Percentiles rank a stretch among this genome's conserved stretches.
Conservation (phyloP, 2,888 invertebrate genomes). For the Sicus ferrugineus region DNA sequence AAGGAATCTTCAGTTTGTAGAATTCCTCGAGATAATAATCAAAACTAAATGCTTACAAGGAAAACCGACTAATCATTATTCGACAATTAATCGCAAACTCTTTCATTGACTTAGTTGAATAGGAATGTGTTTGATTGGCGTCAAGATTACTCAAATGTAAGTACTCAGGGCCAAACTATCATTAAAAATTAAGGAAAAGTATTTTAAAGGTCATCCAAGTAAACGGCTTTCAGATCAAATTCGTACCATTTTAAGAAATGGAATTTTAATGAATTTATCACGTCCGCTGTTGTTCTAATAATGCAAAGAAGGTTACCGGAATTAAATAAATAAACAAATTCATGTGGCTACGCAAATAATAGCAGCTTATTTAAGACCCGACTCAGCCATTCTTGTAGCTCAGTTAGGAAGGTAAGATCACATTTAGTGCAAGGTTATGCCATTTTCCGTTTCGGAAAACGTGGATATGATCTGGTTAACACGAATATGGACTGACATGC, state of each 20-base stretch:
- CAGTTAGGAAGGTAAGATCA: slow-evolving; percentile 13
- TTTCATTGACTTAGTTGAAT: neutral
- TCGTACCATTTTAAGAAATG: neutral
- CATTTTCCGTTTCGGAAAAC: neutral
- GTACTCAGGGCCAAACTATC: too few relatives aligned
- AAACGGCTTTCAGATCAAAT: neutral
- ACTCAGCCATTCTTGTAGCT: too few relatives aligned
- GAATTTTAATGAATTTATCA: slow-evolving; percentile 16
- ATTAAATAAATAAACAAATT: too few relatives aligned
- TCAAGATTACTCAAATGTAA: neutral
- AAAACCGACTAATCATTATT: too few relatives aligned
- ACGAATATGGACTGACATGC: slow-evolving; percentile 28
- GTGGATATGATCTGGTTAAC: slow-evolving; percentile 27
- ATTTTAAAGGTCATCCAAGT: neutral
- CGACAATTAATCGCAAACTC: neutral
- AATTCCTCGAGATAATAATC: too few relatives aligned
- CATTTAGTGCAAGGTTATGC: slow-evolving; percentile 3
- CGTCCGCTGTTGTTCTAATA: neutral
- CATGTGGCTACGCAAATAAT: too few relatives aligned
- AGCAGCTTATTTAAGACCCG: too few relatives aligned
- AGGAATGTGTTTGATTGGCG: neutral
- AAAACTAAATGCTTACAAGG: too few relatives aligned
- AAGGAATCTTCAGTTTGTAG: neutral
- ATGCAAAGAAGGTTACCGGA: too few relatives aligned
- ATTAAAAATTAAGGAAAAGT: neutral